These are phyloP conservation scores for Enteromius anoplus DNA, from an alignment of 2,797 vertebrate species.

Conservation along the genomic window DNA sequence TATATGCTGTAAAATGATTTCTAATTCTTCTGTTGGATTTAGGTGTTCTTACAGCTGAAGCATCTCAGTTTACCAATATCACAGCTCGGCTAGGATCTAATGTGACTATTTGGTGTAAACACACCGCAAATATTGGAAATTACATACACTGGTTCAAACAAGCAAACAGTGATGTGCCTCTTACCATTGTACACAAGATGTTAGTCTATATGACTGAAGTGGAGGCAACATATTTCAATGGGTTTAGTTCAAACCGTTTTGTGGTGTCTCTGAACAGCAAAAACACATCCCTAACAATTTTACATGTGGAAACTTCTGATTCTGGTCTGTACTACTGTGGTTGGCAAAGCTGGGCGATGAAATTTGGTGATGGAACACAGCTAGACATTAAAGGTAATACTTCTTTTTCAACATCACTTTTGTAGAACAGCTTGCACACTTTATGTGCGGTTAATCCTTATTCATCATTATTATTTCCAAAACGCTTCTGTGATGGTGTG, in stretches of 20 bases:
- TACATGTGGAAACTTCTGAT: neutral
- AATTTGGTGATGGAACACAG: neutral
- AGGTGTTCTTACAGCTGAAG: neutral
- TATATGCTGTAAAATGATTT: neutral
- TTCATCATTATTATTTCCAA: neutral
- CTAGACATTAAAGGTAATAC: slow-evolving; percentile 18
- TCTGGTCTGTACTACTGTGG: slow-evolving; percentile 24
- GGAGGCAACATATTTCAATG: neutral
- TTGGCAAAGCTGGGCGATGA: accelerated
- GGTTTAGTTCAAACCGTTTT: neutral
- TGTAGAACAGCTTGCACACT: neutral
- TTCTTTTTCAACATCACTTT: neutral
- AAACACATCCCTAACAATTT: neutral
- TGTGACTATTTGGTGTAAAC: slow-evolving; percentile 5
- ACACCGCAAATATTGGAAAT: accelerated
- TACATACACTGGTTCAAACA: neutral
- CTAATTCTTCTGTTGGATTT: neutral
- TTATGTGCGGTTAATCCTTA: neutral
- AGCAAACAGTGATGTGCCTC: neutral
- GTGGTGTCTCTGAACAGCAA: neutral
- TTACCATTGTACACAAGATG: neutral
- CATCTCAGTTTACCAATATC: neutral
- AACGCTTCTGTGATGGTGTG: neutral
- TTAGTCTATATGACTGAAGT: accelerated
- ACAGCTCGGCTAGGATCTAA: neutral